Evolutionary conservation across 1,140 invertebrate species (phyloP).

Genomic region (Diachasmimorpha longicaudata): DNA sequence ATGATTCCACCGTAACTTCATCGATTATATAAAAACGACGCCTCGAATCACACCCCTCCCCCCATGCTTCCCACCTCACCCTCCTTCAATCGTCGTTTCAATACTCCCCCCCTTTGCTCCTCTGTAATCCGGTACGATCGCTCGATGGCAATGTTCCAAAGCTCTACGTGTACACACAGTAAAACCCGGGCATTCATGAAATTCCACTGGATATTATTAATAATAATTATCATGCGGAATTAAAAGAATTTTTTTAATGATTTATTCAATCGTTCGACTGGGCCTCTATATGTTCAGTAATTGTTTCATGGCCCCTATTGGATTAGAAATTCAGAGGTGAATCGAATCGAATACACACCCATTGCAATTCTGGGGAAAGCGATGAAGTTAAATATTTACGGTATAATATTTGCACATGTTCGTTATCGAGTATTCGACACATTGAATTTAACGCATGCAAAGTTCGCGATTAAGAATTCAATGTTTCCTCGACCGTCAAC

Average conservation of each 20-base stretch:
- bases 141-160: background rate
- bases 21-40: background rate
- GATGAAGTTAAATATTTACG: no score
- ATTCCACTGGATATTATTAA: background rate
- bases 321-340: background rate
- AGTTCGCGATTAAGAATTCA: no score
- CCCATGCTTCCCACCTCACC: background rate
- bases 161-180: background rate
- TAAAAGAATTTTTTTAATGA: background rate
- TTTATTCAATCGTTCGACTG: background rate
- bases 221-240: background rate
- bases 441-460: no score
- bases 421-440: no score
- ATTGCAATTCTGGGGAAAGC: no score
- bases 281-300: background rate
- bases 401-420: no score
- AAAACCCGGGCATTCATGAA: background rate
- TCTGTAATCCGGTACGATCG: background rate
- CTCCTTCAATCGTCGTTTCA: background rate
- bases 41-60: background rate
- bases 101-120: background rate
- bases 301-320: background rate
- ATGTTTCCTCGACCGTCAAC: no score
- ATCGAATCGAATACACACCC: no score
- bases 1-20: background rate